These are phyloP conservation scores for Spongia lamella DNA, from an alignment of 37 sponge, comb jelly and placozoan genomes.

Conservation along the genomic window DNA sequence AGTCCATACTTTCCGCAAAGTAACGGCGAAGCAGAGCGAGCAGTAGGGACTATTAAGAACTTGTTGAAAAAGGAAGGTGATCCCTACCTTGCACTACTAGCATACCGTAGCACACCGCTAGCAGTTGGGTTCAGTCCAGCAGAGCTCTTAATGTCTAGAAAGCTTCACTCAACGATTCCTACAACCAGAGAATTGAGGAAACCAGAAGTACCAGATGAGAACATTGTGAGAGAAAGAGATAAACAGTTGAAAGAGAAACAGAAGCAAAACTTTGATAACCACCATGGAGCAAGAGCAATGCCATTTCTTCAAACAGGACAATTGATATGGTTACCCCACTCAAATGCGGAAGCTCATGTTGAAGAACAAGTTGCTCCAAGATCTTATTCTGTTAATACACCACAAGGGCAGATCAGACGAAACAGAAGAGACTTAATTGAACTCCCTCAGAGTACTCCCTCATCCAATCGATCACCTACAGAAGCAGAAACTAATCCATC, in stretches of 20 bases:
- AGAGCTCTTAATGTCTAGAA: slow-evolving; percentile 27
- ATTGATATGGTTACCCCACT: background rate
- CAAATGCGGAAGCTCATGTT: slow-evolving; percentile 7
- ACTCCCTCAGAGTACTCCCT: background rate
- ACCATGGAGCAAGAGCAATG: background rate
- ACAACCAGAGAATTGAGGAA: background rate
- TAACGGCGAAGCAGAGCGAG: slow-evolving; percentile 44
- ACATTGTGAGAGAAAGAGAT: background rate
- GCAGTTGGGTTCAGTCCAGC: slow-evolving; percentile 14
- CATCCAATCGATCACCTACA: no score
- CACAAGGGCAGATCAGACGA: slow-evolving; percentile 6
- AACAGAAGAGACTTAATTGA: slow-evolving; percentile 13
- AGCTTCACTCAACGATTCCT: slow-evolving; percentile 12
- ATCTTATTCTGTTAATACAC: slow-evolving; percentile 22
- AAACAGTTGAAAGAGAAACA: background rate
- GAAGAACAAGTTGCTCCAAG: slow-evolving; percentile 27
- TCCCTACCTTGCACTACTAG: slow-evolving; percentile 10
- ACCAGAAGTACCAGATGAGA: slow-evolving; percentile 11
- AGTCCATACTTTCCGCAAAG: slow-evolving; percentile 34
- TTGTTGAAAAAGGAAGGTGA: slow-evolving; percentile 18
- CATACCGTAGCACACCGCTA: slow-evolving; percentile 15
- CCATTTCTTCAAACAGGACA: background rate
- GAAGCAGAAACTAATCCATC: no score
- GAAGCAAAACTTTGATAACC: slow-evolving; percentile 9
- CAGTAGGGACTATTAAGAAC: slow-evolving; percentile 6